Percentiles rank a stretch among this genome's conserved stretches.
These are phyloP conservation scores for Oryctolagus cuniculus DNA, from an alignment of 2,113 vertebrate species.

Conservation along the genomic window DNA sequence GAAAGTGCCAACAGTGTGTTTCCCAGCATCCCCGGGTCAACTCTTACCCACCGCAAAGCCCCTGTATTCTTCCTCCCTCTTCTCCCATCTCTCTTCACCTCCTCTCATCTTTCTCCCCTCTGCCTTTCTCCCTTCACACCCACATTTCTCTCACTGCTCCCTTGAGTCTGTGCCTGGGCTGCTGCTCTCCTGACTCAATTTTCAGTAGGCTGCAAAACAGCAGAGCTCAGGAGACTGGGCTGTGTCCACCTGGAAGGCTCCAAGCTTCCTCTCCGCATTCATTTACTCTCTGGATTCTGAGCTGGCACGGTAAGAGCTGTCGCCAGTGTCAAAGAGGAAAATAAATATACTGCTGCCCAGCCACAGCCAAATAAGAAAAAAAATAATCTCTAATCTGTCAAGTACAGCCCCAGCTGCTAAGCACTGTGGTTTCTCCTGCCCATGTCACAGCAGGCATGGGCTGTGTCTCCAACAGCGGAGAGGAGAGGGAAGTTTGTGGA, in stretches of 20 bases:
- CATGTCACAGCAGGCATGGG: not conserved
- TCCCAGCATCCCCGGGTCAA: not conserved
- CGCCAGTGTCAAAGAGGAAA: slow-evolving; percentile 40
- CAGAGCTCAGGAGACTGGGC: not conserved
- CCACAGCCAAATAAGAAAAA: slow-evolving; percentile 50
- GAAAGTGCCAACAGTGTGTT: not conserved
- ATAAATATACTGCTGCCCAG: slow-evolving; percentile 22
- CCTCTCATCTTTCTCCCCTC: not conserved
- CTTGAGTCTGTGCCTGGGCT: not conserved
- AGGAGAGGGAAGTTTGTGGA: not conserved
- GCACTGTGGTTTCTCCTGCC: not conserved
- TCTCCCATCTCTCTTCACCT: not conserved
- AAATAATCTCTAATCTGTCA: slow-evolving; percentile 56
- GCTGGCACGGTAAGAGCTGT: not conserved
- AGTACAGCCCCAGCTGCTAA: not conserved
- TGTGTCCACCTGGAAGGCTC: not conserved
- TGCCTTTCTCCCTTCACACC: not conserved
- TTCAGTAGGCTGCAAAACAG: not conserved
- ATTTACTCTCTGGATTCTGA: slow-evolving; percentile 7
- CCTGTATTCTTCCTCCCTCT: not conserved
- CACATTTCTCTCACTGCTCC: not conserved
- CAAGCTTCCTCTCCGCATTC: not conserved
- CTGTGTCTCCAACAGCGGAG: not conserved
- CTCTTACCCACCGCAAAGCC: not conserved
- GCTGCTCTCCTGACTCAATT: not conserved